Evolutionary conservation across 2,797 vertebrate genomes (phyloP), one percentile per base, ranked within the genome.

Genomic region (Yasuhikotakia modesta): DNA sequence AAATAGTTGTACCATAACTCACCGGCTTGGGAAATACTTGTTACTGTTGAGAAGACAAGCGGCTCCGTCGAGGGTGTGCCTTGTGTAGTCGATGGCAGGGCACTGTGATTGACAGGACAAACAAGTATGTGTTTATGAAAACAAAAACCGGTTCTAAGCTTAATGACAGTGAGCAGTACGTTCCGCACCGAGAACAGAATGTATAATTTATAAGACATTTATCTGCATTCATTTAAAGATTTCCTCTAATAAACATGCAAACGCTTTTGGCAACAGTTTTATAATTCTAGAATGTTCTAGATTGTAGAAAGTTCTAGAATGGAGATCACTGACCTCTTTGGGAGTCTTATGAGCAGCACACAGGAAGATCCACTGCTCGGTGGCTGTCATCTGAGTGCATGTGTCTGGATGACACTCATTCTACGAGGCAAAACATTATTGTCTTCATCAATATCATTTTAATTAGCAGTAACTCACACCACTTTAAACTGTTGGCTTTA

Each of bases 21-120:
- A 98, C 97, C 98, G 96, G 95, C 98, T 99, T 74, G 98, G 97
- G 82, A 99, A 99, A 91, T 99, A 99, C 91, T 99, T 99, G 95
- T 99, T 99, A 94, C 98, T 99, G 94, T 99, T 99, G 88, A 99
- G 94, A 89, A 99, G 96, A 86, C 97, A 99, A 17, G 98, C 98
- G 90, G 98, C 98, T 91, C 97, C 98, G 89, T 99, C 98, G 89
- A 99, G 94, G 52, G 98, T 99, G 91, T 99, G 97, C 89, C 97
- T 95, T 85, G 97, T 99, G 87, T 99, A 99, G 86, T 99, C 98
- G 84, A 99, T 99, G 85, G 98, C 98, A 88, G 98, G 97, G 88
- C 97, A 99, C 98, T 99, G 89, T 14, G 27, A 27, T 27, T 27
- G 27, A 27, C 27, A 27, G 27, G 19, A 48, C 60, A 53, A 14